Evolutionary conservation across 1,140 invertebrate genomes (phyloP), one percentile per base, ranked within the genome.

Genomic region (Mylabris phalerata): DNA sequence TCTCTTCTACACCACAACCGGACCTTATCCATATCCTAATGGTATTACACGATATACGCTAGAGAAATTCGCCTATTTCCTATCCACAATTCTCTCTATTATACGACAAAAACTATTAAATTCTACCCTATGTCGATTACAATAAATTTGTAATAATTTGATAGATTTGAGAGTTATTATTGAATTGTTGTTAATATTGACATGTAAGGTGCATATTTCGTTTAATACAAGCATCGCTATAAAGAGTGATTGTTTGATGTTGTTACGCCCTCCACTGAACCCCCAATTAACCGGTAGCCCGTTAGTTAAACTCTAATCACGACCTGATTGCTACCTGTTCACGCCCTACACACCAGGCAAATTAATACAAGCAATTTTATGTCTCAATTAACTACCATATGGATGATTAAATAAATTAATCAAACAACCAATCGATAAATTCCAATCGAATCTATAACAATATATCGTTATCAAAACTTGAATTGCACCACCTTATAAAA

Each of bases 261-360:
- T 60, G 65, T 67, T 67, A 67, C 65, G 65, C 65, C 65, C 65
- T 62, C 62, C 60, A 55, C 61, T 61, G 56, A 65, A 62, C 65
- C 65, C 65, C 63, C 65, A 67, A 67, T 67, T 67, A 67, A 67
- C 65, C 65, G 56, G 65, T 67, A 67, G 65, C 65, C 62, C 58
- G 60, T 67, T 64, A 64, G 65, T 67, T 62, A 67, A 32, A 54
- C 55, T 67, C 65, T 65, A 65, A 67, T 67, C 65, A 65, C 59
- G 60, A 59, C 65, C 61, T 65, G 65, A 67, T 67, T 65, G 65
- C 65, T 67, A 67, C 65, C 65, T 67, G 65, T 67, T 64, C 60
- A 55, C 56, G 60, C 51, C 60, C 60, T 48, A 27, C 51, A 40
- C 49, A 41, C 49, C 60, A 49, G 55, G 55, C 55, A 61, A 61